Percentiles rank a stretch among this genome's conserved stretches.
Conservation (phyloP, 2,888 invertebrate species). For the Limnephilus auricula region DNA sequence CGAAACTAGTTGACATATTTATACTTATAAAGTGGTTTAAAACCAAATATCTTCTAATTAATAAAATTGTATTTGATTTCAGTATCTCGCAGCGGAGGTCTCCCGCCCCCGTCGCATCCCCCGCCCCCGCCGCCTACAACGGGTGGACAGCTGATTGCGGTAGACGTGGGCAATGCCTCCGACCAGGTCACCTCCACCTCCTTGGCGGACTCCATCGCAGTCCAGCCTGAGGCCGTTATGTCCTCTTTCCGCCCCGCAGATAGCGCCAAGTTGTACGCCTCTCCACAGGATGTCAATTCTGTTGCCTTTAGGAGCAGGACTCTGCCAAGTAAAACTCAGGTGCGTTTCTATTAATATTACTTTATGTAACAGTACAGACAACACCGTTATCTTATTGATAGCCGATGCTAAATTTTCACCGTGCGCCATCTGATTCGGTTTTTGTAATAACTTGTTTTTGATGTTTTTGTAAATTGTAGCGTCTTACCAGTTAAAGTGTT, state of each 20-base stretch:
- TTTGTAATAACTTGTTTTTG: too few species aligned
- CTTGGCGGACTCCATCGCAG: slow-evolving; percentile 70
- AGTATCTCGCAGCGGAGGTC: slow-evolving; percentile 73
- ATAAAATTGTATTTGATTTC: neutral
- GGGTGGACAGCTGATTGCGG: slow-evolving; percentile 83
- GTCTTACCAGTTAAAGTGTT: too few species aligned
- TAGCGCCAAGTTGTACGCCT: slow-evolving; percentile 91
- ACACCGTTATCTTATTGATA: neutral
- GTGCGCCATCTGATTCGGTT: too few species aligned
- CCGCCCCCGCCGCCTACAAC: slow-evolving; percentile 86
- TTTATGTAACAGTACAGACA: neutral
- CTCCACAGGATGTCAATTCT: slow-evolving; percentile 89
- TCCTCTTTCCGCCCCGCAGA: slow-evolving; percentile 94
- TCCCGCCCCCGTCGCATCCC: slow-evolving; percentile 89
- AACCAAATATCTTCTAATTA: neutral
- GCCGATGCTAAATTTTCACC: too few species aligned
- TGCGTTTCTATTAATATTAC: slow-evolving; percentile 40
- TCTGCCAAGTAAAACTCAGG: slow-evolving; percentile 71
- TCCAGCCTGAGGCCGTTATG: slow-evolving; percentile 78
- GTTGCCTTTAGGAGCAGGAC: slow-evolving; percentile 82
- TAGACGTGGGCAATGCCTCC: slow-evolving; percentile 75
- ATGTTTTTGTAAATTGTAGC: too few species aligned
- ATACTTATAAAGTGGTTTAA: too few species aligned
- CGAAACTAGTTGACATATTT: too few species aligned
- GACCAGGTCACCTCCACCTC: slow-evolving; percentile 41